Base-by-base conservation (phyloP, 2,113 vertebrate genomes). In the Tympanuchus pallidicinctus region DNA sequence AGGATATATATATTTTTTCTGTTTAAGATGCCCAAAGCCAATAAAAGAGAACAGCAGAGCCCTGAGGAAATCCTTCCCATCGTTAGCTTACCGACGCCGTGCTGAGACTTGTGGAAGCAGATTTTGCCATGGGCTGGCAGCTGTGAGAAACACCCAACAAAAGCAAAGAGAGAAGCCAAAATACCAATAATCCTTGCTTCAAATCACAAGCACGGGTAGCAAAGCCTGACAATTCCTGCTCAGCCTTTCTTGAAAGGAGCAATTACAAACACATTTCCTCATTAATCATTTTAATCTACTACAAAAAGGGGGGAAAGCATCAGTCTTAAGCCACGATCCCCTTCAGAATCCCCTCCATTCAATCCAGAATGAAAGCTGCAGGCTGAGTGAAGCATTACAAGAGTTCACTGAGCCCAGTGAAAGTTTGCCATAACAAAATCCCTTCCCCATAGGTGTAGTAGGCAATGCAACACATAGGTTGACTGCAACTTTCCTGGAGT, bases 41-140 rank as follows among this genome's bases (percentile, higher is more conserved):
- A 7, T 0, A 2, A 63, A 2, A 6, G 28, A 16, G 22, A 48
- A 5, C 12, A 15, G 57, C 0, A 2, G 38, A 76, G 47, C 43
- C 57, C 82, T 5, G 64, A 63, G 66, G 82, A 59, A 76, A 50
- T 18, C 30, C 30, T 27, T 6, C 3, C 38, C 8, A 1, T 4
- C 80, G 7, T 42, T 75, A 61, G 54, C 19, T 61, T 11, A 4
- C 65, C 3, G 4, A 10, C 6, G 50, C 52, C 1, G 1, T 0
- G 1, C 79, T 0, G 25, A 6, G 64, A 6, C 30, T 56, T 19
- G 36, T 57, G 43, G 42, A 56, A 3, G 3, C 65, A 18, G 80
- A 0, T 32, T 84, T 7, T 38, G 25, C 30, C 36, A 0, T 0
- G 24, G 45, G 6, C 34, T 24, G 40, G 43, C 52, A 71, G 64